Percentiles rank a stretch among this genome's conserved stretches.
phyloP scores from a whole-genome alignment of 2,888 invertebrate species.

The Molanna angustata region DNA sequence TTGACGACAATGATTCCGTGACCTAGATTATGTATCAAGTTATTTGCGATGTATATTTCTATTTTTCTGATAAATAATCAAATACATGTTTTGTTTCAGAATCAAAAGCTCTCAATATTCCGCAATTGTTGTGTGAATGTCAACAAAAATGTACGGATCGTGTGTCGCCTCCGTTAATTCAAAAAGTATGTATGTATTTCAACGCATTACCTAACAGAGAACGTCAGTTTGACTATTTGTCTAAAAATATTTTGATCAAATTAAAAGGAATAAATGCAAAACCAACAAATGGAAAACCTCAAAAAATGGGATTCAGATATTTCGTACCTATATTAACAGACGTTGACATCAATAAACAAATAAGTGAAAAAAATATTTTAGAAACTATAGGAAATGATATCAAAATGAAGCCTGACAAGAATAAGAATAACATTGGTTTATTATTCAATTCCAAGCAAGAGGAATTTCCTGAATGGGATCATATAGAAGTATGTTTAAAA shows the following conservation, averaged over 20 bases:
- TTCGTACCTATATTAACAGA: conserved; percentile 44
- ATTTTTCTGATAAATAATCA: not conserved
- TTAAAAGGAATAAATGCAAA: conserved; percentile 39
- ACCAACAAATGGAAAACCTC: conserved; percentile 34
- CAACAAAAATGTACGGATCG: conserved; percentile 54
- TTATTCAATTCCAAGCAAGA: conserved; percentile 18
- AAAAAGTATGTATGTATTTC: conserved; percentile 49
- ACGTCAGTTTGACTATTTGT: conserved; percentile 49
- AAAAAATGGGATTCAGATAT: conserved; percentile 54
- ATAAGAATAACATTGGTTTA: too few relatives aligned
- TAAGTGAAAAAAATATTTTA: conserved; percentile 19
- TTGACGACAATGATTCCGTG: not conserved
- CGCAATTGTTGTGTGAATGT: conserved; percentile 52
- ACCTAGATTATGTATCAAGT: too few relatives aligned
- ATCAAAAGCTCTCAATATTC: conserved; percentile 34
- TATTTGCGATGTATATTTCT: too few relatives aligned
- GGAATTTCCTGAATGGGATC: conserved; percentile 25
- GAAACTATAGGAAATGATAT: conserved; percentile 5
- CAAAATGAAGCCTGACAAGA: conserved; percentile 11
- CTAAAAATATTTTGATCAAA: conserved; percentile 49
- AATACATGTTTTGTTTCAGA: not conserved
- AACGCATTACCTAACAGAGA: conserved; percentile 50
- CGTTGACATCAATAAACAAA: conserved; percentile 33
- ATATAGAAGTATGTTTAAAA: conserved; percentile 53
- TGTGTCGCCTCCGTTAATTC: conserved; percentile 45